Percentiles rank a stretch among this genome's conserved stretches.
phyloP scores from a whole-genome alignment of 2,888 invertebrate genomes.

The Scaptomyza tumidula region DNA sequence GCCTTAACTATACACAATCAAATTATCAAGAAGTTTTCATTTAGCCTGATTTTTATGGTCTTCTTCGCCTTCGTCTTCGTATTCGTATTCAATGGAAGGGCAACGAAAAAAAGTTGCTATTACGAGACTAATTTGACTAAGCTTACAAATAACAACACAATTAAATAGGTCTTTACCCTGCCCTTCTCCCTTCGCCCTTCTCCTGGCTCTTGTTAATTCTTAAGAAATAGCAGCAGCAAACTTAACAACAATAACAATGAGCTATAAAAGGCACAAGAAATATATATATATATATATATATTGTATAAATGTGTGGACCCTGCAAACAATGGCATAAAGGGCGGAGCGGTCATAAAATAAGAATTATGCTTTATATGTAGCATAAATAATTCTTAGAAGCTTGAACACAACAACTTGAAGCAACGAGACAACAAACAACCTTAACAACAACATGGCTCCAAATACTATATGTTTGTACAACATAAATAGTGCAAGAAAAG shows the following conservation, averaged over 20 bases:
- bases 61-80: background rate
- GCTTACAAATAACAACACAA: conserved; percentile 27
- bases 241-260: conserved; percentile 30
- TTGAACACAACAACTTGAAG: conserved; percentile 41
- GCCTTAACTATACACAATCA: too few relatives aligned
- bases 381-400: conserved; percentile 48
- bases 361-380: conserved; percentile 27
- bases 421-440: conserved; percentile 31
- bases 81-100: too few relatives aligned
- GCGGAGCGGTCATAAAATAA: conserved; percentile 23
- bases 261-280: conserved; percentile 34
- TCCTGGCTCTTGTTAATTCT: conserved; percentile 4
- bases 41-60: background rate
- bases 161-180: conserved; percentile 6
- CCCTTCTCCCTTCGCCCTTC: background rate
- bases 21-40: too few relatives aligned
- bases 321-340: conserved; percentile 30
- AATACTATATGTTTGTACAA: background rate
- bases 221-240: conserved; percentile 19
- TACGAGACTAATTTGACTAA: conserved; percentile 20
- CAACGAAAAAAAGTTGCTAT: background rate
- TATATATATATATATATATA: background rate
- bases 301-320: conserved; percentile 11
- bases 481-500: too few relatives aligned
- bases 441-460: conserved; percentile 8